A percentile compares a stretch with the other conserved stretches of the same genome.
Conservation (phyloP, 2,888 invertebrate genomes). For the Dicyrtoma fusca region DNA sequence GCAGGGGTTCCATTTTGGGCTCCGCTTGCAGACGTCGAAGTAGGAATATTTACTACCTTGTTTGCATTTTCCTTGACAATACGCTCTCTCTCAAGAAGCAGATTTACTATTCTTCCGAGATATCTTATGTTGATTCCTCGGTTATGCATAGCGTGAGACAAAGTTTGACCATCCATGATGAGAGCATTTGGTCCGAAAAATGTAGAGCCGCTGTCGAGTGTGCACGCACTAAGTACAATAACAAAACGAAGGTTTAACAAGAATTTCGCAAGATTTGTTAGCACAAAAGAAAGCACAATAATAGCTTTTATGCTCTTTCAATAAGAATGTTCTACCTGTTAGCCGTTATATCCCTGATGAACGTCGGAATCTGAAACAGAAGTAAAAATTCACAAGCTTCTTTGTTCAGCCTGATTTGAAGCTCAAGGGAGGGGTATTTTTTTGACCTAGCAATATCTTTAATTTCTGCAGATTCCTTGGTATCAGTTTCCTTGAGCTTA, state of each 20-base stretch:
- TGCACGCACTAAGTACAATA: conserved; percentile 49
- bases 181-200: conserved; percentile 56
- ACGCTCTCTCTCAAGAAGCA: conserved; percentile 51
- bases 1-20: conserved; percentile 25
- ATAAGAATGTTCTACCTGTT: conserved; percentile 49
- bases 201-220: conserved; percentile 56
- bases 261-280: too few relatives aligned
- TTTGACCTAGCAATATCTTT: conserved; percentile 43
- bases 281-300: too few relatives aligned
- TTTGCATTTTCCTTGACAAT: conserved; percentile 42
- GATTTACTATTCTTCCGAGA: conserved; percentile 67
- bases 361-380: conserved; percentile 90
- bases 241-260: conserved; percentile 17
- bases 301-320: background rate
- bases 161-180: conserved; percentile 84
- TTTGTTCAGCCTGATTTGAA: conserved; percentile 69
- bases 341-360: conserved; percentile 65
- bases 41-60: conserved; percentile 31
- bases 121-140: conserved; percentile 97
- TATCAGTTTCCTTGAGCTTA: conserved; percentile 65
- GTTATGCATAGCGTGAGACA: conserved; percentile 91
- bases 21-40: conserved; percentile 1
- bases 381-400: conserved; percentile 95
- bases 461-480: conserved; percentile 4
- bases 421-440: conserved; percentile 54